phyloP scores from a whole-genome alignment of 2,888 invertebrate genomes.

The Steinernema carpocapsae region DNA sequence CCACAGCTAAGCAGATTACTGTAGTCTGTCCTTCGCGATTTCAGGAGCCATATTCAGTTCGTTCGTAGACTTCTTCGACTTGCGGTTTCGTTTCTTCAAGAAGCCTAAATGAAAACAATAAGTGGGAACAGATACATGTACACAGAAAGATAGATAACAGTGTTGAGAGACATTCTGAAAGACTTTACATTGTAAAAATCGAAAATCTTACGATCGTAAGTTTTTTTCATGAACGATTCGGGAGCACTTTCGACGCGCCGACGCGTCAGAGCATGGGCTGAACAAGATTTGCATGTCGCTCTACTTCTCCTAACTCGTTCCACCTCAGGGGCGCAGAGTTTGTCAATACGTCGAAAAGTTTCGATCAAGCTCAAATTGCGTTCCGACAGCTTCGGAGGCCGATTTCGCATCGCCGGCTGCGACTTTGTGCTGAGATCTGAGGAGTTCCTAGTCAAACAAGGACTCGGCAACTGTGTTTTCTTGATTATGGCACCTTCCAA shows the following conservation, averaged over 20 bases:
- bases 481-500: conserved; percentile 19
- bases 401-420: not conserved
- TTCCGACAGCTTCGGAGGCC: conserved; percentile 26
- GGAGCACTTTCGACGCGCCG: conserved; percentile 26
- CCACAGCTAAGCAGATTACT: conserved; percentile 31
- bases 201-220: conserved; percentile 27
- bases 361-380: conserved; percentile 27
- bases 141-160: not conserved
- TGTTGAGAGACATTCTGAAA: not conserved
- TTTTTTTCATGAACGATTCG: conserved; percentile 31
- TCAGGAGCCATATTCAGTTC: conserved; percentile 38
- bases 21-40: conserved; percentile 41
- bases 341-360: conserved; percentile 27
- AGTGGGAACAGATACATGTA: not conserved
- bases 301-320: conserved; percentile 30
- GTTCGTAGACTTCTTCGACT: conserved; percentile 47
- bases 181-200: too few relatives aligned
- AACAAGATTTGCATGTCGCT: conserved; percentile 22
- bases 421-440: not conserved
- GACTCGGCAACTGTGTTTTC: conserved; percentile 9
- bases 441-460: not conserved
- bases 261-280: conserved; percentile 12
- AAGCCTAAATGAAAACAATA: conserved; percentile 38
- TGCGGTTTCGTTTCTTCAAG: conserved; percentile 43
- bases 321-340: conserved; percentile 27